phyloP scores from a whole-genome alignment of 2,113 vertebrate species.

The Chrysemys picta region DNA sequence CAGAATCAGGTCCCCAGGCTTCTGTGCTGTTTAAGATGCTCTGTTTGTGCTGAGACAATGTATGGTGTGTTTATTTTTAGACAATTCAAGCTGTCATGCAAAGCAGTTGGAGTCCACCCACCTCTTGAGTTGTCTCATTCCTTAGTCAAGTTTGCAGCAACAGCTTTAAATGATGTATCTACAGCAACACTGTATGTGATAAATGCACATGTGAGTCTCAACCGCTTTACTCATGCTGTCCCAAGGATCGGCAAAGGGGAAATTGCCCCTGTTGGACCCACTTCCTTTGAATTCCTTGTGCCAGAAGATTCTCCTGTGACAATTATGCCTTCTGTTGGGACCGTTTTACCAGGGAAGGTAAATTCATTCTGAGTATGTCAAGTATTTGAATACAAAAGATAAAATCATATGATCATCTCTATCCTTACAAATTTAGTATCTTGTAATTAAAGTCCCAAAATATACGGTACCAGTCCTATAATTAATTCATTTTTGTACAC shows the following conservation, averaged over 20 bases:
- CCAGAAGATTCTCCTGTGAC: constrained; percentile 81
- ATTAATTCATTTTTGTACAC: background rate
- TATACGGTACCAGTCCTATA: background rate
- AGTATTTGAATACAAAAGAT: background rate
- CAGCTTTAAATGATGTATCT: constrained; percentile 81
- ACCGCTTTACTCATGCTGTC: constrained; percentile 47
- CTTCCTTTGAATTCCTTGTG: constrained; percentile 84
- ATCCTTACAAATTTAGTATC: background rate
- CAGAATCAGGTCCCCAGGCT: constrained; percentile 70
- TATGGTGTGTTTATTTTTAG: constrained; percentile 77
- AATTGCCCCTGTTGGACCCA: constrained; percentile 70
- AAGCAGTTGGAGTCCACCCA: constrained; percentile 85
- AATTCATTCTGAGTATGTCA: background rate
- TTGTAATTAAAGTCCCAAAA: background rate
- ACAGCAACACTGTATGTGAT: constrained; percentile 81
- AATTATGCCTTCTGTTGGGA: constrained; percentile 84
- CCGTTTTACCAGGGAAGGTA: constrained; percentile 83
- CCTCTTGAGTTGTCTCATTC: constrained; percentile 90
- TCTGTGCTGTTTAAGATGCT: constrained; percentile 63
- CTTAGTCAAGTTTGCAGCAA: constrained; percentile 88
- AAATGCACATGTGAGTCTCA: constrained; percentile 73
- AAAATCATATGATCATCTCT: background rate
- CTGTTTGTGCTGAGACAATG: constrained; percentile 63
- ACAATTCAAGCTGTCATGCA: constrained; percentile 88
- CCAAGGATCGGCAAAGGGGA: constrained; percentile 65